These are phyloP conservation scores for Drosophila simulans DNA, from an alignment of 1,140 invertebrate genomes.

Conservation along the genomic window DNA sequence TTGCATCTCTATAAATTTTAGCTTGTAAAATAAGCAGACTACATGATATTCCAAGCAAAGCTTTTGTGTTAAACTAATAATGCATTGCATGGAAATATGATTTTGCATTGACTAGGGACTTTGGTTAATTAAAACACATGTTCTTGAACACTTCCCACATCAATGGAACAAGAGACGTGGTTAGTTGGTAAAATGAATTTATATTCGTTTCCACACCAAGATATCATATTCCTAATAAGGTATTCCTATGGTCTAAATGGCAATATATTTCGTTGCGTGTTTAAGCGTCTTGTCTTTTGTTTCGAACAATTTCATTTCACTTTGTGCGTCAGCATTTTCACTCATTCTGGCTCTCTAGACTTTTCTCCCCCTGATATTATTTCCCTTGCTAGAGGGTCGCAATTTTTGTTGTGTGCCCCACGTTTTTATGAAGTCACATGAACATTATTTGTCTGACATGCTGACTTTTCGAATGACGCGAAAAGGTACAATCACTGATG, in stretches of 20 bases:
- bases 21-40: not conserved
- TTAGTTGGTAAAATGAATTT: no score
- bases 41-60: not conserved
- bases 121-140: no score
- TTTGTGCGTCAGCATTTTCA: slow-evolving; percentile 48
- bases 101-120: not conserved
- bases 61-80: not conserved
- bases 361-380: slow-evolving; percentile 23
- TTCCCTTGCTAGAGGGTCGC: slow-evolving; percentile 14
- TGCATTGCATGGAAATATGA: not conserved
- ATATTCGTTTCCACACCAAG: no score
- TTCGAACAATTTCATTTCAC: slow-evolving; percentile 57
- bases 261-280: slow-evolving; percentile 57
- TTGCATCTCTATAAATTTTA: not conserved
- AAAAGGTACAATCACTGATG: slow-evolving; percentile 42
- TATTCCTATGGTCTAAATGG: slow-evolving; percentile 23
- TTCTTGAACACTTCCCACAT: no score
- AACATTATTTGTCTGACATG: slow-evolving; percentile 74
- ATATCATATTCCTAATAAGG: not conserved
- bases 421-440: slow-evolving; percentile 71
- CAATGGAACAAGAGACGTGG: no score
- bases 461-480: slow-evolving; percentile 37
- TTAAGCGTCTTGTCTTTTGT: slow-evolving; percentile 74
- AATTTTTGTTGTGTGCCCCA: slow-evolving; percentile 38
- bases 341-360: slow-evolving; percentile 22